Percentiles rank a stretch among this genome's conserved stretches.
Evolutionary conservation across 2,888 invertebrate genomes (phyloP).

Genomic region (Malthinus flaveolus): DNA sequence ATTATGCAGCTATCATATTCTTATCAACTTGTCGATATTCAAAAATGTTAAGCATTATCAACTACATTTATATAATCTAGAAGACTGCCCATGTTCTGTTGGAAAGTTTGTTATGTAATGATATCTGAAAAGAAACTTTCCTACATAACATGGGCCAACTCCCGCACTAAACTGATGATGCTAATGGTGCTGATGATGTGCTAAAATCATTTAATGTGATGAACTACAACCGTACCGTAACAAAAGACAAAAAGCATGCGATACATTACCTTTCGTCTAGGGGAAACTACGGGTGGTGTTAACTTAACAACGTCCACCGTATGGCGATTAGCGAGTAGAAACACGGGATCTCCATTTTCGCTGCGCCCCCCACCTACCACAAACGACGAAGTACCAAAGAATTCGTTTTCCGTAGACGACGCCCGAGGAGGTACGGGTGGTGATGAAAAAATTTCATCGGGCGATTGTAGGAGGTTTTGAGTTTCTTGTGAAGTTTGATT

Average conservation of each 20-base stretch:
- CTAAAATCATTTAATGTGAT: too few relatives aligned
- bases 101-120: too few relatives aligned
- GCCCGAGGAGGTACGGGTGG: slow-evolving; percentile 45
- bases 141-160: too few relatives aligned
- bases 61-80: too few relatives aligned
- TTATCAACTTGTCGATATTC: too few relatives aligned
- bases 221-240: too few relatives aligned
- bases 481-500: slow-evolving; percentile 43
- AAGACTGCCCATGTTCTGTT: too few relatives aligned
- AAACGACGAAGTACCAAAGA: slow-evolving; percentile 52
- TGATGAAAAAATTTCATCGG: slow-evolving; percentile 51
- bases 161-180: too few relatives aligned
- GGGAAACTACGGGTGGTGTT: slow-evolving; percentile 52
- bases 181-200: too few relatives aligned
- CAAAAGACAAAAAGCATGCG: background rate
- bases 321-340: slow-evolving; percentile 54
- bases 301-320: slow-evolving; percentile 55
- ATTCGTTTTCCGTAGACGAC: slow-evolving; percentile 38
- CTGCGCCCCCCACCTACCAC: slow-evolving; percentile 54
- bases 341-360: slow-evolving; percentile 54
- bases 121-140: too few relatives aligned
- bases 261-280: slow-evolving; percentile 50
- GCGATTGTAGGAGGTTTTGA: slow-evolving; percentile 51
- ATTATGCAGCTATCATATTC: too few relatives aligned
- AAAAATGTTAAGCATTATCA: too few relatives aligned